A percentile compares a stretch with the other conserved stretches of the same genome.
phyloP scores from a whole-genome alignment of 2,113 vertebrate species.

The Limnothrissa miodon region DNA sequence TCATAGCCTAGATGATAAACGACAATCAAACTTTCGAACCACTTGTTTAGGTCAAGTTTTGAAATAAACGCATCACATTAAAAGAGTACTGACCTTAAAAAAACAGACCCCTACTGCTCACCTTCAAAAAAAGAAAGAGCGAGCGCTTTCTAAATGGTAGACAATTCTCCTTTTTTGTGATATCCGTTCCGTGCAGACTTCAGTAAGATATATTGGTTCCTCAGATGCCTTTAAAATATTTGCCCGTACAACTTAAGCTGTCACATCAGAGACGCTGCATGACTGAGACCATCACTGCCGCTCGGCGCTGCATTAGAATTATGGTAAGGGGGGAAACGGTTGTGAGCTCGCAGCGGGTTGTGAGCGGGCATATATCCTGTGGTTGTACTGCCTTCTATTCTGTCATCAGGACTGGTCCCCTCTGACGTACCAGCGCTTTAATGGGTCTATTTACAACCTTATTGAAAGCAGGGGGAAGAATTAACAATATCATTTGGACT shows the following conservation, averaged over 20 bases:
- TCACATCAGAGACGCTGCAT: slow-evolving; percentile 65
- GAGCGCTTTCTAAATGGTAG: neutral
- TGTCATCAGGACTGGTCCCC: slow-evolving; percentile 70
- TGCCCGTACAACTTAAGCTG: slow-evolving; percentile 50
- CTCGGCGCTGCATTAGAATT: slow-evolving; percentile 68
- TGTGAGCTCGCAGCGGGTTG: slow-evolving; percentile 69
- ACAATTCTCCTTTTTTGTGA: neutral
- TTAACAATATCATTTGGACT: neutral
- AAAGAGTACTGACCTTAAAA: neutral
- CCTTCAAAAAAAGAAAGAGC: slow-evolving; percentile 7
- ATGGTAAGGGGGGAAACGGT: slow-evolving; percentile 62
- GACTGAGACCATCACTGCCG: slow-evolving; percentile 57
- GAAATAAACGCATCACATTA: neutral
- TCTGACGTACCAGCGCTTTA: slow-evolving; percentile 72
- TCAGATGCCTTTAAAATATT: neutral
- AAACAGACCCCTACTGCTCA: neutral
- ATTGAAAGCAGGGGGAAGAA: neutral
- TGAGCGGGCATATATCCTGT: slow-evolving; percentile 75
- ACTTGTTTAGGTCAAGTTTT: neutral
- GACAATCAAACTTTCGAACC: neutral
- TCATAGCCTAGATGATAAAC: neutral
- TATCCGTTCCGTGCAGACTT: neutral
- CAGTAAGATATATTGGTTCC: neutral
- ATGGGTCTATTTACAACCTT: slow-evolving; percentile 56
- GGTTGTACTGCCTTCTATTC: slow-evolving; percentile 74